phyloP scores from a whole-genome alignment of 2,113 vertebrate species.

The Phodopus roborovskii region DNA sequence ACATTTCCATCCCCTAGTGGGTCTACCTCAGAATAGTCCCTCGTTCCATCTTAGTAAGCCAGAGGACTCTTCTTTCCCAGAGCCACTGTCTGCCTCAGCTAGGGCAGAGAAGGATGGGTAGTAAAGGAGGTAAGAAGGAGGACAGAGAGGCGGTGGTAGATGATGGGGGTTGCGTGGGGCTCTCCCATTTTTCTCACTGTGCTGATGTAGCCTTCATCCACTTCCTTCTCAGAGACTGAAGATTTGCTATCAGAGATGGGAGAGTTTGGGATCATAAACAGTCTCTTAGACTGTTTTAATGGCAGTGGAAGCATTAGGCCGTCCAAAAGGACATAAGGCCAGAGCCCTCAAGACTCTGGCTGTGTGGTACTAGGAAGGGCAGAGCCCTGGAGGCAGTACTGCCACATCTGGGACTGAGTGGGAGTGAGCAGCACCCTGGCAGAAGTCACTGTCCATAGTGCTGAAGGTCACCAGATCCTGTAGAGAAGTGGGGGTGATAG shows the following conservation, averaged over 20 bases:
- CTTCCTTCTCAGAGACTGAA: background rate
- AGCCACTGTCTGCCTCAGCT: background rate
- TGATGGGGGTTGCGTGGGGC: background rate
- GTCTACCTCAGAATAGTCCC: background rate
- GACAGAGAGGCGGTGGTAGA: no score
- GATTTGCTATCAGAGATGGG: background rate
- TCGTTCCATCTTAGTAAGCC: background rate
- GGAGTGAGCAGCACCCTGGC: fast-evolving
- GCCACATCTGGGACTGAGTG: background rate
- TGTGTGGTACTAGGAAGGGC: no score
- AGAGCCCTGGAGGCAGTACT: fast-evolving
- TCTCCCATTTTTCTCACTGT: background rate
- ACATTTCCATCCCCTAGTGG: background rate
- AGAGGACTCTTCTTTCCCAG: background rate
- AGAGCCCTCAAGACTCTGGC: background rate
- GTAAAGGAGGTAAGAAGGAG: background rate
- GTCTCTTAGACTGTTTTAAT: background rate
- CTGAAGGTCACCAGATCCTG: background rate
- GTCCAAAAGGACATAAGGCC: background rate
- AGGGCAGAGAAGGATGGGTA: background rate
- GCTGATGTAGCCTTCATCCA: background rate
- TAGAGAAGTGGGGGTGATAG: background rate
- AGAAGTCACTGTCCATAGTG: background rate
- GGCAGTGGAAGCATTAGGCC: background rate
- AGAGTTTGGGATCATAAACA: background rate